Base-by-base conservation (phyloP, 2,888 invertebrate species). In the Acanthoscelides obtectus region DNA sequence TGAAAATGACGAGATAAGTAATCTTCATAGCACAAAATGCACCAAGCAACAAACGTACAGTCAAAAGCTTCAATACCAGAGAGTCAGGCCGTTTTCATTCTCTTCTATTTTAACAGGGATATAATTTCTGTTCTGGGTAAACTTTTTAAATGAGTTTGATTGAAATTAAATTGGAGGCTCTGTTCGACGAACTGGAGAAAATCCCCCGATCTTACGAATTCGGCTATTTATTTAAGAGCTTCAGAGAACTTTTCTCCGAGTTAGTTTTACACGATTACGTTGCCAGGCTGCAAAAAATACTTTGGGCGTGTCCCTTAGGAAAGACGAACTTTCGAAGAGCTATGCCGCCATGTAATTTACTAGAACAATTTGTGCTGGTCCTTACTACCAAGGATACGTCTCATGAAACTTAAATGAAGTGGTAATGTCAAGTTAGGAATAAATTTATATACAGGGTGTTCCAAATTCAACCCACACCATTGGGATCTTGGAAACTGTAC, bases 101-200 rank as follows among this genome's bases (percentile, higher is more conserved):
- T 72, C 73, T 74, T 74, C 73, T 66, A 72, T 73, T 74, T 75
- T 74, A 74, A 75, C 75, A 71, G 72, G 72, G 72, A 70, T 72
- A 73, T 74, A 72, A 75, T 72, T 75, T 75, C 74, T 73, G 73
- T 72, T 72, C 71, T 71, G 63, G 65, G 68, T 45, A 70, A 75
- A 75, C 68, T 72, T 75, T 75, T 74, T 72, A 74, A 75, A 74
- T 75, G 73, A 75, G 72, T 75, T 75, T 74, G 75, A 75, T 75
- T 75, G 75, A 75, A 75, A 74, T 74, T 75, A 74, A 75, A 75
- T 75, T 75, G 73, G 72, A 21, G 68, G 71, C 63, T 70, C 22
- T 70, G 27, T 66, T 67, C 67, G 69, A 63, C 69, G 69, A 69
- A 71, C 45, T 45, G 45, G 3, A 45, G 45, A 45, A 12, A 45